Percentiles rank a stretch among this genome's conserved stretches.
Evolutionary conservation across 2,797 vertebrate species (phyloP).

Genomic region (Bufotes viridis): DNA sequence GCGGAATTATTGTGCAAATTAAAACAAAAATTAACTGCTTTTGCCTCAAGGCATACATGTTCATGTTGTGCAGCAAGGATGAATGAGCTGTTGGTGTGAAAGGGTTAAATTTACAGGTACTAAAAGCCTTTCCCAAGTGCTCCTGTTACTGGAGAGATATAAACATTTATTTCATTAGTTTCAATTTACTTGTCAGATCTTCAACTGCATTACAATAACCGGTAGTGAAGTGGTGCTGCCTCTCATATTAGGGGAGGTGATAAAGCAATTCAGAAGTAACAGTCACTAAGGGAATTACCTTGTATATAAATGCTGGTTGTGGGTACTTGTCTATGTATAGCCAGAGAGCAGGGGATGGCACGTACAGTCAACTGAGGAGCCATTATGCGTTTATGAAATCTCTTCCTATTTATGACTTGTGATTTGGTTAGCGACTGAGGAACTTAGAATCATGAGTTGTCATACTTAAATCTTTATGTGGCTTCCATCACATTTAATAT

Average conservation of each 20-base stretch:
- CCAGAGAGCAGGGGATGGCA: constrained; percentile 28
- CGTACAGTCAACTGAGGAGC: constrained; percentile 52
- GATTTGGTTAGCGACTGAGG: constrained; percentile 23
- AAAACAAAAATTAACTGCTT: constrained; percentile 47
- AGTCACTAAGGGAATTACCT: constrained; percentile 48
- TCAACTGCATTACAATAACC: constrained; percentile 56
- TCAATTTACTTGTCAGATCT: constrained; percentile 60
- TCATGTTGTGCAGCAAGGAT: background rate
- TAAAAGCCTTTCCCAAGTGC: constrained; percentile 15
- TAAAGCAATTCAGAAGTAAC: constrained; percentile 56
- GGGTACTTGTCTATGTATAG: constrained; percentile 51
- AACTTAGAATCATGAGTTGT: constrained; percentile 3
- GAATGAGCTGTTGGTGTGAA: background rate
- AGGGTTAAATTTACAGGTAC: constrained; percentile 28
- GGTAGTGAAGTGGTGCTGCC: constrained; percentile 28
- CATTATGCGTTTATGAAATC: constrained; percentile 48
- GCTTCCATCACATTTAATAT: constrained; percentile 6
- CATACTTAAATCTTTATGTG: constrained; percentile 25
- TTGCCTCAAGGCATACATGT: background rate
- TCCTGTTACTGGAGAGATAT: constrained; percentile 43
- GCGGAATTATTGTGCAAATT: constrained; percentile 51
- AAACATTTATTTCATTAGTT: constrained; percentile 62
- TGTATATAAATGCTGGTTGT: constrained; percentile 42
- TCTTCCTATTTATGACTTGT: constrained; percentile 43
- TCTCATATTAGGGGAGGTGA: constrained; percentile 51